Percentiles rank a stretch among this genome's conserved stretches.
phyloP scores from a whole-genome alignment of 2,797 vertebrate genomes.

The Bradypus variegatus region DNA sequence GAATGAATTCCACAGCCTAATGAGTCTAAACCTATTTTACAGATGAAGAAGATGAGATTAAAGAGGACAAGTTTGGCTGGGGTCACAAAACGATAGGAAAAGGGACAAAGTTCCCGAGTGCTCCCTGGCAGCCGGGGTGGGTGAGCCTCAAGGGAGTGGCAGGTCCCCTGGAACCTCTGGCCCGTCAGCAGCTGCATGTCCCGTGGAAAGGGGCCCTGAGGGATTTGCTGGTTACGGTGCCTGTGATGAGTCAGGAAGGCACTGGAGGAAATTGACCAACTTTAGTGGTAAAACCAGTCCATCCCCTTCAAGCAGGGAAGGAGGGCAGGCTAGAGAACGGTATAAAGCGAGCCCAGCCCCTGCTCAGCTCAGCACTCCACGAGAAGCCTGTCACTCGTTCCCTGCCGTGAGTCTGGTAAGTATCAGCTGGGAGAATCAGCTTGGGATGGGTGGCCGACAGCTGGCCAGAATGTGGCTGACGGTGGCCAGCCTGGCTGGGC shows the following conservation, averaged over 20 bases:
- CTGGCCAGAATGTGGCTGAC: no score
- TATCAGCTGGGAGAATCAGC: not conserved
- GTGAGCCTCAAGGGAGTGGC: not conserved
- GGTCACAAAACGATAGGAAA: not conserved
- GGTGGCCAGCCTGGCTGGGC: not conserved
- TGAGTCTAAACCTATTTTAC: not conserved
- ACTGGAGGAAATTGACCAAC: constrained; percentile 38
- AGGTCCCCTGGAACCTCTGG: not conserved
- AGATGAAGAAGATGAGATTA: not conserved
- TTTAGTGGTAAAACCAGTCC: constrained; percentile 54
- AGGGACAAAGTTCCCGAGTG: not conserved
- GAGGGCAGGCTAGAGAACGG: not conserved
- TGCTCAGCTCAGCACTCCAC: not conserved
- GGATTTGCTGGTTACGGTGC: constrained; percentile 23
- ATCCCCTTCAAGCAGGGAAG: constrained; percentile 14
- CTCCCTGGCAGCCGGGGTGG: not conserved
- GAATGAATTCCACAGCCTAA: not conserved
- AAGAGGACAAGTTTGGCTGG: not conserved
- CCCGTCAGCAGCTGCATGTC: not conserved
- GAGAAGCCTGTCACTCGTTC: not conserved
- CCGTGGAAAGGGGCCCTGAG: constrained; percentile 30
- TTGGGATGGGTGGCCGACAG: not conserved
- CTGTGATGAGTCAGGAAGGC: constrained; percentile 49
- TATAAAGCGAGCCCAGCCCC: constrained; percentile 49
- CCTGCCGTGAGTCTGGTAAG: constrained; percentile 46